Evolutionary conservation across 2,113 vertebrate genomes (phyloP).

Genomic region (Psephotus haematonotus): DNA sequence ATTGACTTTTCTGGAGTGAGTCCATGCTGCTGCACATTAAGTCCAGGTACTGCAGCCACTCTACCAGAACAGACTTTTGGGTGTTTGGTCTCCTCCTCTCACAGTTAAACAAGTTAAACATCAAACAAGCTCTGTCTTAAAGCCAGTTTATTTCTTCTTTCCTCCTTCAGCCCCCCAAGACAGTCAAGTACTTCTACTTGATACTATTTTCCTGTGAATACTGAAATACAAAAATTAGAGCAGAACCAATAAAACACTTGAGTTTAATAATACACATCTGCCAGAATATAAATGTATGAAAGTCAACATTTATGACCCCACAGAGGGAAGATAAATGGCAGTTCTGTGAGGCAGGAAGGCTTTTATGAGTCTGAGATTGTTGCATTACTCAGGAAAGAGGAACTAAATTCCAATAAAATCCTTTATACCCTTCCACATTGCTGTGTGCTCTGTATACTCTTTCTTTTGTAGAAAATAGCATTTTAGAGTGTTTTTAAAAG

Average conservation of each 20-base stretch:
- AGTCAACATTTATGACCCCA: not conserved
- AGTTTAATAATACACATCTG: not conserved
- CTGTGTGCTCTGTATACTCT: not conserved
- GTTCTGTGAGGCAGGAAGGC: not conserved
- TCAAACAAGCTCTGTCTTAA: not conserved
- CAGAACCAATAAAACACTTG: not conserved
- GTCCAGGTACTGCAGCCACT: not conserved
- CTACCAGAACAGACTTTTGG: not conserved
- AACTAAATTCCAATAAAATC: not conserved
- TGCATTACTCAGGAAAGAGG: not conserved
- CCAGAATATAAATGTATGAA: not conserved
- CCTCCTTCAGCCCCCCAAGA: not conserved
- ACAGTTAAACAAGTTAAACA: not conserved
- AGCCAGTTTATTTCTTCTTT: not conserved
- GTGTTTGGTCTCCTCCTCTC: not conserved
- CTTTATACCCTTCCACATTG: not conserved
- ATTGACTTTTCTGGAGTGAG: fast-evolving
- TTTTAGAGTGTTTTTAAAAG: not conserved
- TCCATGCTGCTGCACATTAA: not conserved
- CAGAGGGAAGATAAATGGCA: not conserved
- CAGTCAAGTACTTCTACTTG: not conserved
- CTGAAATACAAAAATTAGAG: not conserved
- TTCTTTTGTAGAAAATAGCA: not conserved
- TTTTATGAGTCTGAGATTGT: not conserved
- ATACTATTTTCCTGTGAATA: not conserved